Conservation (phyloP, 2,113 vertebrate species). For the Tenebrosternarchus preto region DNA sequence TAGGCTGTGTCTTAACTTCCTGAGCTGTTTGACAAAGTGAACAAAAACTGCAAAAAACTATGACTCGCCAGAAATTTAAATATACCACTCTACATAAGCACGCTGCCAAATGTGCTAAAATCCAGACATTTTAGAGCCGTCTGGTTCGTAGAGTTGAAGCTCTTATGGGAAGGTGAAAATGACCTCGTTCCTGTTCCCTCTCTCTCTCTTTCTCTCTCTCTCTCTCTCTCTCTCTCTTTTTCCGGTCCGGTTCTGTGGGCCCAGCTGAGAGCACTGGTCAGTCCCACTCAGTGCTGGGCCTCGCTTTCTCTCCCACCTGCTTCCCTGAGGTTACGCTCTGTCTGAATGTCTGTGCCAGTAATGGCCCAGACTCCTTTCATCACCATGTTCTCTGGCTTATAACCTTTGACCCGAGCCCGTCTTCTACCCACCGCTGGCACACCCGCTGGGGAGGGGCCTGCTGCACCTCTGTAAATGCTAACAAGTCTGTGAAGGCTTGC, state of each 20-base stretch:
- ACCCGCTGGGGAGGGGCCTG: neutral
- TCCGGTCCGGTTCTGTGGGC: neutral
- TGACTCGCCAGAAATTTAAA: too few relatives aligned
- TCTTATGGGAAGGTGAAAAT: too few relatives aligned
- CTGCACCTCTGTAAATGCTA: neutral
- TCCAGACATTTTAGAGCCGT: too few relatives aligned
- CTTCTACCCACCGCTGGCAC: neutral
- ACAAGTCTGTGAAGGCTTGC: neutral
- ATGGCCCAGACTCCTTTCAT: neutral
- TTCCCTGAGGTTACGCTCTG: neutral
- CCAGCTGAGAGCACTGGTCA: neutral
- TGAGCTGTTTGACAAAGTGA: too few relatives aligned
- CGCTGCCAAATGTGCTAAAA: too few relatives aligned
- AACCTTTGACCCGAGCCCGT: neutral
- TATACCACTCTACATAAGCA: too few relatives aligned
- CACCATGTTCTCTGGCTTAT: neutral
- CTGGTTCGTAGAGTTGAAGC: too few relatives aligned
- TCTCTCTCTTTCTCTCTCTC: too few relatives aligned
- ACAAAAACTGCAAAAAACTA: too few relatives aligned
- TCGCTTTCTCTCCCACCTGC: constrained; percentile 14
- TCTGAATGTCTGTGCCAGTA: constrained; percentile 3
- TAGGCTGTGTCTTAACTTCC: too few relatives aligned
- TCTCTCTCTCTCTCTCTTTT: too few relatives aligned
- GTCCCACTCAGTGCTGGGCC: constrained; percentile 5
- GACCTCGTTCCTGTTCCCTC: too few relatives aligned